Base-by-base conservation (phyloP, 2,888 invertebrate species). In the Thera britannica region DNA sequence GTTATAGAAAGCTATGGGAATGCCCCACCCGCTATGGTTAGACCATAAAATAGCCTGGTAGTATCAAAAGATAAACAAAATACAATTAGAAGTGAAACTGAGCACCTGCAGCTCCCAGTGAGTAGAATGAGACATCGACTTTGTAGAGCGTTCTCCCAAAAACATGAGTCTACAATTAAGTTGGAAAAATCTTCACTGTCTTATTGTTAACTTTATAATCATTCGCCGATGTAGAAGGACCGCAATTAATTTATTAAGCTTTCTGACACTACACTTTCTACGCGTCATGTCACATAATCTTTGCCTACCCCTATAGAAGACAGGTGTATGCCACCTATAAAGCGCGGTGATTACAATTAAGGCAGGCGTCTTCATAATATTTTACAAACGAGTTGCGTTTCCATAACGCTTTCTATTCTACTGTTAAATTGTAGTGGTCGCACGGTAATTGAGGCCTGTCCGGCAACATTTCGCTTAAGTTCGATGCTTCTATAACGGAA, bases 401-500 rank as follows among this genome's bases (percentile, higher is more conserved):
- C 64, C 58, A 58, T 64, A 54, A 8, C 54, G 36, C 11, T 60
- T 9, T 60, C 1, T 55, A 34, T 12, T 34, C 8, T 49, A 36
- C 35, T 44, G 59, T 66, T 46, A 35, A 66, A 65, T 66, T 62
- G 51, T 51, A 61, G 59, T 65, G 59, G 62, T 65, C 57, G 23
- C 62, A 67, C 65, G 56, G 65, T 62, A 69, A 62, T 69, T 65
- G 65, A 57, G 69, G 62, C 59, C 46, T 56, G 57, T 41, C 62
- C 62, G 56, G 52, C 52, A 64, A 65, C 62, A 60, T 69, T 65
- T 66, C 59, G 69, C 62, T 55, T 62, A 66, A 41, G 59, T 63
- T 62, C 57, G 54, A 38, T 62, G 66, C 34, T 56, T 59, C 49
- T 54, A 44, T 62, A 65, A 68, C 68, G 68, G 68, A 61, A 61